phyloP scores from a whole-genome alignment of 2,797 vertebrate species.

The Cynodonichthys magdalenae region DNA sequence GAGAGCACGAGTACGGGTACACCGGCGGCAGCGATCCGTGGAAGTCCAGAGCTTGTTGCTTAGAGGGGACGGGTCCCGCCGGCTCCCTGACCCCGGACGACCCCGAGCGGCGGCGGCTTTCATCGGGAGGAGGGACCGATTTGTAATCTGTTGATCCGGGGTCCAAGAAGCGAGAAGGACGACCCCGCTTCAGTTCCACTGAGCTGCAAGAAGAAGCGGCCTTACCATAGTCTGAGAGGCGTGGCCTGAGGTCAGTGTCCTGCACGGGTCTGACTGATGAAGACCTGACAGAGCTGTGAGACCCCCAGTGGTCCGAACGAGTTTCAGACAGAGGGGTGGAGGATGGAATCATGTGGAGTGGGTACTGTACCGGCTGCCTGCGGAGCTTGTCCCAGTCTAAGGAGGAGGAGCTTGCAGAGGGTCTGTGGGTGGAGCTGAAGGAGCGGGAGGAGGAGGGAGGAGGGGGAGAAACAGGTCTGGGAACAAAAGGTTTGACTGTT shows the following conservation, averaged over 20 bases:
- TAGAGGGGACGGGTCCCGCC: conserved; percentile 39
- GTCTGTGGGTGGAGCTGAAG: conserved; percentile 10
- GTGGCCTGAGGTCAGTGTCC: conserved; percentile 51
- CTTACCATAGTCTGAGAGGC: conserved; percentile 28
- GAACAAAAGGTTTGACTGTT: background rate
- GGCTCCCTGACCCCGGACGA: too few species aligned
- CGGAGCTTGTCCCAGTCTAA: conserved; percentile 35
- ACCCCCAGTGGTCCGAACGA: conserved; percentile 46
- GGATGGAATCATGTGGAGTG: background rate
- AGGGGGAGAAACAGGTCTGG: background rate
- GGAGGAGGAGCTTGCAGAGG: background rate
- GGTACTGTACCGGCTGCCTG: conserved; percentile 41
- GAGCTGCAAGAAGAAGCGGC: conserved; percentile 32
- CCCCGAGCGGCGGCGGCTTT: background rate
- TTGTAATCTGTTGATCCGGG: conserved; percentile 3
- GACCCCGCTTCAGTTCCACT: background rate
- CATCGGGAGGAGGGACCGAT: background rate
- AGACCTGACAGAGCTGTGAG: conserved; percentile 12
- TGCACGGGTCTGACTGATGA: conserved; percentile 25
- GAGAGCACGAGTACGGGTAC: conserved; percentile 78
- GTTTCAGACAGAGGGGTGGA: conserved; percentile 39
- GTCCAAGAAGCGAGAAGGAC: conserved; percentile 16
- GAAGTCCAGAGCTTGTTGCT: conserved; percentile 76
- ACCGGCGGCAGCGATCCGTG: conserved; percentile 62
- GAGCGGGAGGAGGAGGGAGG: conserved; percentile 39